A percentile compares a stretch with the other conserved stretches of the same genome.
phyloP scores from a whole-genome alignment of 2,888 invertebrate species.

The Pseudococcus jackbeardsleyi region DNA sequence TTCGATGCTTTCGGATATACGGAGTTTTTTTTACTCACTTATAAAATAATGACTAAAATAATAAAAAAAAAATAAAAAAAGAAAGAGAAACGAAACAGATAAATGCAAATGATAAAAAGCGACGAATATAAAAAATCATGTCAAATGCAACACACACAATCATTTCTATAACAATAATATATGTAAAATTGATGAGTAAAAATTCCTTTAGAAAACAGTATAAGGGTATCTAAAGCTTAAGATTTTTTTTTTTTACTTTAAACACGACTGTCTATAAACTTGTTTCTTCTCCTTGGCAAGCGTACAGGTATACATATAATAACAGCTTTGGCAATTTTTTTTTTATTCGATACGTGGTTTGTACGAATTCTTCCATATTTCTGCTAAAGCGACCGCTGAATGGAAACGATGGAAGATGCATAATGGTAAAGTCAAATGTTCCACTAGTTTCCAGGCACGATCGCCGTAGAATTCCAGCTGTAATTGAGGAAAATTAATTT shows the following conservation, averaged over 20 bases:
- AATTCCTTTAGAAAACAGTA: conserved; percentile 20
- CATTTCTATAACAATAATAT: conserved; percentile 27
- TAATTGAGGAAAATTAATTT: conserved; percentile 72
- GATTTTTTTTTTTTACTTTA: neutral
- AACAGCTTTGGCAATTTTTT: neutral
- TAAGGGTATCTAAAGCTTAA: conserved; percentile 22
- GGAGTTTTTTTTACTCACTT: neutral
- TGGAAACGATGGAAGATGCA: conserved; percentile 98
- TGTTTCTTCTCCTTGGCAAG: conserved; percentile 27
- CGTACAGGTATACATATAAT: neutral
- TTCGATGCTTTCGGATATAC: conserved; percentile 25
- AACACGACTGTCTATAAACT: conserved; percentile 15
- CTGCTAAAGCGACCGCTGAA: conserved; percentile 93
- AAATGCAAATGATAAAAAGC: conserved; percentile 49
- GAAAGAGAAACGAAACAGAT: neutral
- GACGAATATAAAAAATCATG: conserved; percentile 9
- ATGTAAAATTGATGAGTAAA: conserved; percentile 2
- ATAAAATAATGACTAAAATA: conserved; percentile 43
- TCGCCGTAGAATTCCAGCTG: conserved; percentile 94
- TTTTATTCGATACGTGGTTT: conserved; percentile 88
- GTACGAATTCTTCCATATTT: conserved; percentile 97
- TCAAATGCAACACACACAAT: conserved; percentile 24
- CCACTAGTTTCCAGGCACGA: conserved; percentile 92
- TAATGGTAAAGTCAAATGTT: conserved; percentile 91
- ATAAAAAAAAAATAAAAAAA: conserved; percentile 18